phyloP scores from a whole-genome alignment of 2,888 invertebrate genomes.

The Caenorhabditis uteleia region DNA sequence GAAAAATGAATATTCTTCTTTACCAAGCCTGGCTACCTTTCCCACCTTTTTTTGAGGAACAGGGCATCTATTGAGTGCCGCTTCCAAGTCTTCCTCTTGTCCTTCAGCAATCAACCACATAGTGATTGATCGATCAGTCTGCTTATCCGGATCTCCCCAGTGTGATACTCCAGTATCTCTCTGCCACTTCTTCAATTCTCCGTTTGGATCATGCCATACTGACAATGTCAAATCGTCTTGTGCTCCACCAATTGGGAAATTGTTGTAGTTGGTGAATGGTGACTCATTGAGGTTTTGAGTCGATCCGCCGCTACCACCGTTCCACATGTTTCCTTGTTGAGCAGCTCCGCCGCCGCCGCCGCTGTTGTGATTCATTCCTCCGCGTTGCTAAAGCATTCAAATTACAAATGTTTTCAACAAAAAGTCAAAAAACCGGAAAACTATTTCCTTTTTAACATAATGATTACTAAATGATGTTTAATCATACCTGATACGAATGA shows the following conservation, averaged over 20 bases:
- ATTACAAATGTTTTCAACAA: too few relatives aligned
- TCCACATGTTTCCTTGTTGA: constrained; percentile 10
- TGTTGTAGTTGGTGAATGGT: constrained; percentile 5
- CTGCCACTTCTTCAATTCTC: constrained; percentile 59
- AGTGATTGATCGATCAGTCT: constrained; percentile 45
- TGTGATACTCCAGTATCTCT: constrained; percentile 54
- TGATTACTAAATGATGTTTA: too few relatives aligned
- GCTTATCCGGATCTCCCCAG: constrained; percentile 60
- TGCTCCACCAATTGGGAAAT: constrained; percentile 43
- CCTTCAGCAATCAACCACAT: constrained; percentile 55
- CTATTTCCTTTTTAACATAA: too few relatives aligned
- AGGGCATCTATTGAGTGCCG: constrained; percentile 50
- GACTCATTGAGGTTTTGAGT: neutral
- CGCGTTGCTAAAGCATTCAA: constrained; percentile 9
- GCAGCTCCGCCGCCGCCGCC: constrained; percentile 5
- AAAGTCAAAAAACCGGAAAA: neutral
- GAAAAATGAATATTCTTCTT: neutral
- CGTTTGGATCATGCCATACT: constrained; percentile 56
- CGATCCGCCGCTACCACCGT: constrained; percentile 1
- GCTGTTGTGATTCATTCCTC: constrained; percentile 24
- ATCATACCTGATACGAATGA: constrained; percentile 3
- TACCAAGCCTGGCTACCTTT: neutral
- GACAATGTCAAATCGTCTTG: constrained; percentile 48
- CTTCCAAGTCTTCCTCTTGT: constrained; percentile 52
- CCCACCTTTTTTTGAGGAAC: constrained; percentile 52